A percentile compares a stretch with the other conserved stretches of the same genome.
These are phyloP conservation scores for Atopsyche davidsoni DNA, from an alignment of 1,140 invertebrate species.

Conservation along the genomic window DNA sequence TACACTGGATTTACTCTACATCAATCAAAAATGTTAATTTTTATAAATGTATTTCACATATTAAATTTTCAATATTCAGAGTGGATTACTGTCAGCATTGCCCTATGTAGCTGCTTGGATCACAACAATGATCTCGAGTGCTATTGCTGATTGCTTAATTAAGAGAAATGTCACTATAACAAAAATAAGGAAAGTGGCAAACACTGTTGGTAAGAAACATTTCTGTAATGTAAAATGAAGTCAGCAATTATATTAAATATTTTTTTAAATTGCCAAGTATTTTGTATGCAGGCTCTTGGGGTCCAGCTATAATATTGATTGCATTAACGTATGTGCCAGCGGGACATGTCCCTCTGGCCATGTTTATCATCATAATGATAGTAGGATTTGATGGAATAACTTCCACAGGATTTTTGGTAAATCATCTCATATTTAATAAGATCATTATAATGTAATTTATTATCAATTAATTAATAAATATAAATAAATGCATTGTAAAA, in stretches of 20 bases:
- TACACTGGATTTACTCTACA: conserved; percentile 7
- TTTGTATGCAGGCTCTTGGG: conserved; percentile 8
- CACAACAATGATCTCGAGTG: conserved; percentile 38
- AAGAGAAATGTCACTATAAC: conserved; percentile 4
- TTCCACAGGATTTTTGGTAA: conserved; percentile 10
- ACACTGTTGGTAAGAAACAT: conserved; percentile 15
- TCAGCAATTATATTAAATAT: neutral
- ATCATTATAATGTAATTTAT: neutral
- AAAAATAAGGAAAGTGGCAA: conserved; percentile 7
- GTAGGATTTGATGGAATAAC: neutral
- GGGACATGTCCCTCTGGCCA: conserved; percentile 24
- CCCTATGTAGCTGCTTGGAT: conserved; percentile 53
- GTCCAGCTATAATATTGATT: conserved; percentile 2
- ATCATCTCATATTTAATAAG: neutral
- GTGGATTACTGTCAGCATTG: conserved; percentile 55
- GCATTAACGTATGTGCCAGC: conserved; percentile 6
- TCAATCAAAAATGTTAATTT: neutral
- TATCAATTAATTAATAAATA: conserved; percentile 1
- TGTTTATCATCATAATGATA: conserved; percentile 4
- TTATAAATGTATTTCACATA: neutral
- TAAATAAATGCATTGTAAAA: no score
- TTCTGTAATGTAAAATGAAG: neutral
- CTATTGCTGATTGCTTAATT: conserved; percentile 37
- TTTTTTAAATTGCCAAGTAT: neutral
- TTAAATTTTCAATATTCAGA: conserved; percentile 38